phyloP scores from a whole-genome alignment of 1,140 invertebrate species.

The Phthorimaea operculella region DNA sequence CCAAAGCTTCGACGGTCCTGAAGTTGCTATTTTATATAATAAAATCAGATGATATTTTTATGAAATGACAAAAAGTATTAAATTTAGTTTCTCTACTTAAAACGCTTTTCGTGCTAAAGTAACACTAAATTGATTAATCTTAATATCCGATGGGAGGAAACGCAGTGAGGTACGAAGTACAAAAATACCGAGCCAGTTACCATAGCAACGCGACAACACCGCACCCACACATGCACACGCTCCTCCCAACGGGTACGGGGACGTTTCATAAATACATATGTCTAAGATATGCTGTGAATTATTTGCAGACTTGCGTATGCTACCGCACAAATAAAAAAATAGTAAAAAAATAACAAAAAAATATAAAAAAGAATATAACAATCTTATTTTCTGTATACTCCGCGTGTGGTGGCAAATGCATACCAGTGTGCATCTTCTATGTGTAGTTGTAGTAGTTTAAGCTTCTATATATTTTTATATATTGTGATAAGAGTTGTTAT shows the following conservation, averaged over 20 bases:
- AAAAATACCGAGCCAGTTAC: constrained; percentile 61
- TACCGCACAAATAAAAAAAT: constrained; percentile 59
- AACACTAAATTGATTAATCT: constrained; percentile 16
- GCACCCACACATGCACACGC: constrained; percentile 21
- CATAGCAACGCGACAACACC: constrained; percentile 22
- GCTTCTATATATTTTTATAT: constrained; percentile 68
- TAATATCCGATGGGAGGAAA: constrained; percentile 36
- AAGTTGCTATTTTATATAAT: constrained; percentile 37
- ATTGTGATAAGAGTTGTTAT: constrained; percentile 66
- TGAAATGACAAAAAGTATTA: constrained; percentile 62
- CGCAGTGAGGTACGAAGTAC: constrained; percentile 40
- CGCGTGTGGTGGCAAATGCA: constrained; percentile 63
- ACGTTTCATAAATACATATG: constrained; percentile 46
- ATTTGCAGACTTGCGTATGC: constrained; percentile 56
- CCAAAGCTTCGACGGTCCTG: constrained; percentile 27
- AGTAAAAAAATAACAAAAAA: constrained; percentile 39
- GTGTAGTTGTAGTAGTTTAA: constrained; percentile 65
- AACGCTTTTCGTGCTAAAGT: constrained; percentile 33
- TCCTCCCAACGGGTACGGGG: constrained; percentile 31
- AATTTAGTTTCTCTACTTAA: constrained; percentile 40
- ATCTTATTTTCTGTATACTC: constrained; percentile 34
- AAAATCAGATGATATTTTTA: constrained; percentile 54
- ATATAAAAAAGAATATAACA: constrained; percentile 17
- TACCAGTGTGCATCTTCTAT: constrained; percentile 57
- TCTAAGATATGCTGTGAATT: constrained; percentile 55